Evolutionary conservation across 1,140 invertebrate genomes (phyloP), one percentile per base, ranked within the genome.

Genomic region (Drosophila obscura): DNA sequence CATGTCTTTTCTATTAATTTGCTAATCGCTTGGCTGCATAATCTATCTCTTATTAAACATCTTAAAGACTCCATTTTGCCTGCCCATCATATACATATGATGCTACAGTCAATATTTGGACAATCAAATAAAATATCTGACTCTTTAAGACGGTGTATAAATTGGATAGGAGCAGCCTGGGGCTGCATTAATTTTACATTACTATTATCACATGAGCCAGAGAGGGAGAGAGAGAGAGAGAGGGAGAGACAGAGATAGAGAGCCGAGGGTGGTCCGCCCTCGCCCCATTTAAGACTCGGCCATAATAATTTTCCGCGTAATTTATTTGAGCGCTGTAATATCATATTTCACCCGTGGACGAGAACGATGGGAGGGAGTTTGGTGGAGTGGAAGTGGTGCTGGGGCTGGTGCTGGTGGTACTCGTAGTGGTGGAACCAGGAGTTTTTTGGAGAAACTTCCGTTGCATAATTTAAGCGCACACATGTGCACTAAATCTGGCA

Each of bases 301-400:
- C 68, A 80, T 88, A 88, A 88, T 83, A 89, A 88, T 89, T 88
- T 88, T 88, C 80, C 83, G 84, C 84, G 83, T 88, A 88, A 88
- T 88, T 88, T 88, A 88, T 88, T 88, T 88, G 79, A 89, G 80
- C 84, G 52, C 64, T 77, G 71, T 88, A 88, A 88, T 88, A 83
- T 88, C 83, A 88, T 88, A 88, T 88, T 89, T 88, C 78, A 89
- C 63, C 51, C 62, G 55, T 31, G 79, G 53, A 66, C 57, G 60
- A 16, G 71, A 43, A 50, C 56, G 41, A 57, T 13, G 69, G 51
- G 39, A n/a, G 11, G 11, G 4, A 46, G 39, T 46, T 19, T 43
- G 58, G 43, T 26, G 16, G 26, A 19, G 9, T 8, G 48, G 55
- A 44, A 44, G n/a, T 57, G 9, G 62, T 24, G 19, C 19, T 19